Evolutionary conservation across 2,888 invertebrate species (phyloP), one percentile per base, ranked within the genome.

Genomic region (Caenorhabditis macrosperma): DNA sequence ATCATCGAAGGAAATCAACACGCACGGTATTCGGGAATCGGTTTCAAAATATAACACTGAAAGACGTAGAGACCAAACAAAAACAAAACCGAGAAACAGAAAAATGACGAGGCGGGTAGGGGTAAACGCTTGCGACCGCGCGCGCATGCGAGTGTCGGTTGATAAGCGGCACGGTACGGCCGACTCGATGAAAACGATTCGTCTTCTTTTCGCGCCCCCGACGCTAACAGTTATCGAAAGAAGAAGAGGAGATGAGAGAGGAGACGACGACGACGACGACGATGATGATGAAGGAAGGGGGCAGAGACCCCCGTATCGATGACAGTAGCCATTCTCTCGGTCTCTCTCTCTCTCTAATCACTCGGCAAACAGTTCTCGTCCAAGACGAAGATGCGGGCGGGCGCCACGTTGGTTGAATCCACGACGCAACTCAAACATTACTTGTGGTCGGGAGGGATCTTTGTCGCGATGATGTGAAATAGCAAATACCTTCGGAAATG

Each of bases 321-420:
- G 57, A 57, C 57, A 57, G 57, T 57, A 57, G 57, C 63, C 48
- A 48, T 44, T 63, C 35, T 63, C 48, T 63, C 59, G 26, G 22
- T 41, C 28, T 41, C 59, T 60, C 17, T 44, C 33, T 17, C 9
- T n/a, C n/a, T n/a, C 68, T 69, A 69, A 69, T 60, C 69, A 69
- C 60, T 69, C 38, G 41, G 69, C 54, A 60, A 69, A 69, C 60
- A 69, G 59, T 57, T 54, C 55, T 28, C 69, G 52, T 50, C 52
- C 50, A 46, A 41, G 15, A 55, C 28, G 64, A 44, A 57, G 57
- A 50, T n/a, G 26, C 38, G 64, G 64, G 44, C 22, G 54, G 66
- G 69, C 69, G 69, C 69, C 69, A 69, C 52, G 30, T 30, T 60
- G 69, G 69, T 69, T 26, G 17, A 9, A 57, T 55, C 22, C 15